These are phyloP conservation scores for Nyctalus aviator DNA, from an alignment of 2,797 vertebrate genomes.

Conservation along the genomic window DNA sequence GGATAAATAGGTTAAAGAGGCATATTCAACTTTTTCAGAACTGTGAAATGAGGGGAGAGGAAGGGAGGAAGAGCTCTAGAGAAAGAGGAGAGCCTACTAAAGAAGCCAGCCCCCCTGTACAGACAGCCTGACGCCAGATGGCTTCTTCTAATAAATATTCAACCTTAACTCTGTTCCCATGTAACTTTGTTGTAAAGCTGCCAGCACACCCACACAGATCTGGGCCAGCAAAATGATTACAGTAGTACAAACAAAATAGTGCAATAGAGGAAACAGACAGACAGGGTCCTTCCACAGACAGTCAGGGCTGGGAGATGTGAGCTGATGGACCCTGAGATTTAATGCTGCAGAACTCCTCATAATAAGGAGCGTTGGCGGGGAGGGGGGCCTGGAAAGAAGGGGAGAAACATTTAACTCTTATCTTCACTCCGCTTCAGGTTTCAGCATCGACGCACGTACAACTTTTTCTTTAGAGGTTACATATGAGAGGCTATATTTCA, in stretches of 20 bases:
- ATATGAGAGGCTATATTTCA: conserved; percentile 77
- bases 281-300: conserved; percentile 95
- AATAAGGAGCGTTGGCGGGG: conserved; percentile 80
- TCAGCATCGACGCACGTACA: conserved; percentile 74
- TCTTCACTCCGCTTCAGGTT: conserved; percentile 78
- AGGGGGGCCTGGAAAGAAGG: conserved; percentile 53
- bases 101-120: conserved; percentile 95
- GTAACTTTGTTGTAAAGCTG: conserved; percentile 98
- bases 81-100: conserved; percentile 94
- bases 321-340: conserved; percentile 90
- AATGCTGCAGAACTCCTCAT: conserved; percentile 87
- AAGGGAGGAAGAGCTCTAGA: conserved; percentile 88
- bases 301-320: conserved; percentile 91
- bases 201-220: conserved; percentile 99
- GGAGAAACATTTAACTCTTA: conserved; percentile 82
- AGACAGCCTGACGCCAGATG: conserved; percentile 99
- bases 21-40: conserved; percentile 88
- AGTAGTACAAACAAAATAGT: conserved; percentile 97
- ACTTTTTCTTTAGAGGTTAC: conserved; percentile 78
- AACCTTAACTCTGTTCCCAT: conserved; percentile 99
- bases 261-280: conserved; percentile 96
- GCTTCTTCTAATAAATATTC: conserved; percentile 99
- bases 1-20: conserved; percentile 86
- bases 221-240: conserved; percentile 98
- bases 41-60: conserved; percentile 82